Conservation (phyloP, 1,140 invertebrate genomes). For the Aphelenchoides fujianensis region DNA sequence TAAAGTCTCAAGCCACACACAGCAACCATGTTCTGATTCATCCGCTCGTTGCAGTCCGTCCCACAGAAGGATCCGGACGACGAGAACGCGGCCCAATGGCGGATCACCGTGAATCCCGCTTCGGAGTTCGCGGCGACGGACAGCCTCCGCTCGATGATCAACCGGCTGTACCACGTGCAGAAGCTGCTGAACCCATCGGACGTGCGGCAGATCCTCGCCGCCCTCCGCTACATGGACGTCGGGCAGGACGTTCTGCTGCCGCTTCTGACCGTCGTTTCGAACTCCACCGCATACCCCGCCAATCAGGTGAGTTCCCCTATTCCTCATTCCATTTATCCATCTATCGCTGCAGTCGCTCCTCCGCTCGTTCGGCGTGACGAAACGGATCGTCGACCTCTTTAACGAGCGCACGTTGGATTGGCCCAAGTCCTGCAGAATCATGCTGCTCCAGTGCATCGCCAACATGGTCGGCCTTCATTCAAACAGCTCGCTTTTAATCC, state of each 20-base stretch:
- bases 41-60: slow-evolving; percentile 35
- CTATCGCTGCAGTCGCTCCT: slow-evolving; percentile 37
- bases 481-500: neutral
- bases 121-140: slow-evolving; percentile 35
- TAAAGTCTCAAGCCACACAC: too few species aligned
- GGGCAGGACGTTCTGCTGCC: slow-evolving; percentile 46
- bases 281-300: slow-evolving; percentile 47
- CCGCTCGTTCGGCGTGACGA: slow-evolving; percentile 43
- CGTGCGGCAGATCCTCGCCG: slow-evolving; percentile 47
- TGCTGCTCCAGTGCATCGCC: slow-evolving; percentile 52
- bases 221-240: slow-evolving; percentile 41
- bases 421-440: slow-evolving; percentile 47
- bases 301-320: slow-evolving; percentile 40
- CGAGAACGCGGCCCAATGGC: slow-evolving; percentile 46
- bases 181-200: slow-evolving; percentile 42
- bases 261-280: slow-evolving; percentile 50
- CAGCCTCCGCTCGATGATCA: slow-evolving; percentile 30
- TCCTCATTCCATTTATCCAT: slow-evolving; percentile 2
- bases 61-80: slow-evolving; percentile 56
- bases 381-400: slow-evolving; percentile 44
- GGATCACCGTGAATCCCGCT: slow-evolving; percentile 51
- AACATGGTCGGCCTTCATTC: slow-evolving; percentile 21
- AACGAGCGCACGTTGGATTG: slow-evolving; percentile 32
- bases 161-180: slow-evolving; percentile 48
- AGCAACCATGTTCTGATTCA: neutral